A percentile compares a stretch with the other conserved stretches of the same genome.
Conservation (phyloP, 2,113 vertebrate genomes). For the Origma solitaria region DNA sequence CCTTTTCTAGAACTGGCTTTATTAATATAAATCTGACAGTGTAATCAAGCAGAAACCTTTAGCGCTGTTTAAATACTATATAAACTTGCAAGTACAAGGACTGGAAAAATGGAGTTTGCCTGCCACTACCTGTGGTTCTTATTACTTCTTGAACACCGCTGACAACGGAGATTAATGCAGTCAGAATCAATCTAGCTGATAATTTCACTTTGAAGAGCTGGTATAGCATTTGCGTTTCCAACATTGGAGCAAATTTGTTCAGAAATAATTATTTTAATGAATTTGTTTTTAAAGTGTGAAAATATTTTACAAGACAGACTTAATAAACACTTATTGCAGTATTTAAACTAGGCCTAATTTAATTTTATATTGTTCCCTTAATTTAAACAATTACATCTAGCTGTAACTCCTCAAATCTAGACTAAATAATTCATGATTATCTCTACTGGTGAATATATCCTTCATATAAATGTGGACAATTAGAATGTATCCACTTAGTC, state of each 20-base stretch:
- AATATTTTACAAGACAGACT: slow-evolving; percentile 26
- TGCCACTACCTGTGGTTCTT: background rate
- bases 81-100: background rate
- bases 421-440: slow-evolving; percentile 59
- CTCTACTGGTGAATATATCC: slow-evolving; percentile 48
- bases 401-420: slow-evolving; percentile 18
- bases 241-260: background rate
- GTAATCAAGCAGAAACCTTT: background rate
- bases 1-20: background rate
- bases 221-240: background rate
- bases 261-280: slow-evolving; percentile 42
- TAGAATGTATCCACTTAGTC: slow-evolving; percentile 55
- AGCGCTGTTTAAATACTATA: background rate
- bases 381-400: slow-evolving; percentile 41
- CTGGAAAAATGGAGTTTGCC: background rate
- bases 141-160: background rate
- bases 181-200: background rate
- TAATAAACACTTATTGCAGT: slow-evolving; percentile 37
- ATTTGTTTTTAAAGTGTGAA: slow-evolving; percentile 2
- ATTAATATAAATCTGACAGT: background rate
- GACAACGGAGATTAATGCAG: background rate
- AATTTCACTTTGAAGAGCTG: background rate
- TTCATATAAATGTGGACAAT: slow-evolving; percentile 51
- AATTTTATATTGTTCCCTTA: slow-evolving; percentile 35
- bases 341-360: slow-evolving; percentile 33